A percentile compares a stretch with the other conserved stretches of the same genome.
These are phyloP conservation scores for Cataglyphis rosenhaueri DNA, from an alignment of 2,888 invertebrate genomes.

Conservation along the genomic window DNA sequence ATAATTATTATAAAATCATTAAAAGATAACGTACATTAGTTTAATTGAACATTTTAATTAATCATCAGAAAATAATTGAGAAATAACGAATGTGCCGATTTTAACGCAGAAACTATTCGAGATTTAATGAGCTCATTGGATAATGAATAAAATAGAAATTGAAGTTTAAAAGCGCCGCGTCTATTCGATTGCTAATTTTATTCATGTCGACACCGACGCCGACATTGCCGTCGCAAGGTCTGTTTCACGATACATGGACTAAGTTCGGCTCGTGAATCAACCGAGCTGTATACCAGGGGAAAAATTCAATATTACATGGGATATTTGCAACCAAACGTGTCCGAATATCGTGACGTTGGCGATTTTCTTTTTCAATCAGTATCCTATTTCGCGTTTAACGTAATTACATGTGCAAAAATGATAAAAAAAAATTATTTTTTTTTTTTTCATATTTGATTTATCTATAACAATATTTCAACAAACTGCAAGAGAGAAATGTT, in stretches of 20 bases:
- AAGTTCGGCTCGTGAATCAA: conserved; percentile 53
- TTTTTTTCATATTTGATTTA: conserved; percentile 38
- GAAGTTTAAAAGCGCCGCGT: conserved; percentile 50
- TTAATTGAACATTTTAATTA: conserved; percentile 12
- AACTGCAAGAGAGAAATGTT: conserved; percentile 34
- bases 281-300: conserved; percentile 32
- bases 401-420: conserved; percentile 51
- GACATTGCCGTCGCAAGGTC: conserved; percentile 11
- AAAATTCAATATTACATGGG: conserved; percentile 43
- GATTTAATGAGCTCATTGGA: not conserved
- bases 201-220: conserved; percentile 54
- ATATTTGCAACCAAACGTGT: conserved; percentile 49
- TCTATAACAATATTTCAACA: conserved; percentile 34
- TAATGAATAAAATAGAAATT: conserved; percentile 19
- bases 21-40: conserved; percentile 6
- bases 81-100: conserved; percentile 19
- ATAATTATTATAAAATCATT: conserved; percentile 15
- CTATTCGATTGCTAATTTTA: conserved; percentile 73
- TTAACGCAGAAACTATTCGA: not conserved
- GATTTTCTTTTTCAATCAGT: conserved; percentile 52
- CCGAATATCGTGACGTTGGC: conserved; percentile 42
- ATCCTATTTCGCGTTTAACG: conserved; percentile 46
- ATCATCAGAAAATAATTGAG: not conserved
- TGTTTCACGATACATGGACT: conserved; percentile 37
- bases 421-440: conserved; percentile 41